These are phyloP conservation scores for Plusia festucae DNA, from an alignment of 2,888 invertebrate genomes.

Conservation along the genomic window DNA sequence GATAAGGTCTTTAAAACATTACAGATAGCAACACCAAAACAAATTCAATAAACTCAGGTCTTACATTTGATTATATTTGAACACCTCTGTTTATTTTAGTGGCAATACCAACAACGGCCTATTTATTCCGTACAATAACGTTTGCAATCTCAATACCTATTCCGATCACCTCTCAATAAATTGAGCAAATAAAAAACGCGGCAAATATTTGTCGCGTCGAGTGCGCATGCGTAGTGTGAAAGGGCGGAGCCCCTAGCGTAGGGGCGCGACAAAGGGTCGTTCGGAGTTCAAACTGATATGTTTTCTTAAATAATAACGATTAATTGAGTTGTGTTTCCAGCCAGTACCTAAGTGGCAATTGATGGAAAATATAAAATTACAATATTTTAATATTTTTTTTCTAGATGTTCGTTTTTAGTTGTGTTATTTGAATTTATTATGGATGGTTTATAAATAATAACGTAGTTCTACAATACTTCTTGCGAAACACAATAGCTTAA, in stretches of 20 bases:
- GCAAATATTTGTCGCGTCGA: conserved; percentile 55
- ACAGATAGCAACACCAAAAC: neutral
- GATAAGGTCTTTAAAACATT: neutral
- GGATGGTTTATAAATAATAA: too few relatives aligned
- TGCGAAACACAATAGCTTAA: too few relatives aligned
- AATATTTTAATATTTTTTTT: too few relatives aligned
- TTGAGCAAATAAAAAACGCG: conserved; percentile 55
- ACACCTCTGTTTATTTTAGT: conserved; percentile 28
- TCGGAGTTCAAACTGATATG: conserved; percentile 21
- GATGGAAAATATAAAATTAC: too few relatives aligned
- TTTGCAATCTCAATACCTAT: conserved; percentile 43
- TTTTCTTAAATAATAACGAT: conserved; percentile 18
- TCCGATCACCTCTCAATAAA: conserved; percentile 46
- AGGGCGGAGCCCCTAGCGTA: conserved; percentile 57
- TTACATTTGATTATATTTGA: conserved; percentile 23
- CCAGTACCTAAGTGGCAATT: too few relatives aligned
- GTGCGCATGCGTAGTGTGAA: conserved; percentile 48
- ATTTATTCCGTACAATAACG: conserved; percentile 44
- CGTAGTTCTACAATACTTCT: too few relatives aligned
- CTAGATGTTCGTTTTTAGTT: too few relatives aligned
- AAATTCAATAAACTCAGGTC: conserved; percentile 22
- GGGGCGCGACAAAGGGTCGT: conserved; percentile 48
- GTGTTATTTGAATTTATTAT: too few relatives aligned
- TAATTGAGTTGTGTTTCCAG: conserved; percentile 24
- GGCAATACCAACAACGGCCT: conserved; percentile 23